Base-by-base conservation (phyloP, 2,888 invertebrate genomes). In the Cephus nigrinus region DNA sequence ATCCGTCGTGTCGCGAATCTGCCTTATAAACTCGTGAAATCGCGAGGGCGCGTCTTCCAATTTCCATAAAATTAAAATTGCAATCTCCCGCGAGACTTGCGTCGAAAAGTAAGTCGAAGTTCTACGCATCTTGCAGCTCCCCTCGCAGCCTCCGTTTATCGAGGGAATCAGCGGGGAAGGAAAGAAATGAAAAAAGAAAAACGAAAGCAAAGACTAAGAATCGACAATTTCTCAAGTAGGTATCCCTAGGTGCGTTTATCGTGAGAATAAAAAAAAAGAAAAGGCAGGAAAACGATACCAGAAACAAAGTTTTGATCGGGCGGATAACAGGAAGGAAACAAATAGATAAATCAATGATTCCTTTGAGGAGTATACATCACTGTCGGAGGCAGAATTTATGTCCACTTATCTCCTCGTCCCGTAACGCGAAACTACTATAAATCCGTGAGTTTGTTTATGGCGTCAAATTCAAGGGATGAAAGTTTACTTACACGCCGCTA, bases 391-490 rank as follows among this genome's bases (percentile, higher is more conserved):
- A 23, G 40, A 31, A 23, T 40, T 74, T 68, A 55, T 31, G 36
- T 32, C 36, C 68, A 36, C 33, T 33, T 55, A 71, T 78, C 78
- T 32, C n/a, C 75, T 69, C 73, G 73, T 68, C 68, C 69, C 12
- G 23, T 36, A 33, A 32, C 69, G 40, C 15, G 75, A 33, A 30
- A 78, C 33, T 31, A 30, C 74, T 79, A 80, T 84, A 84, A 85
- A 84, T 85, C 81, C 80, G 76, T 73, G 74, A 77, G 79, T 75
- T 68, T 68, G 33, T 74, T 34, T 34, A 74, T 74, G 31, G 36
- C 76, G 79, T 75, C 72, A 80, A 79, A 73, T 79, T 76, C 77
- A 76, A 36, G 80, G 80, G 78, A 82, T 75, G 79, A 76, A 81
- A 78, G 76, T 78, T 84, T 80, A 81, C 32, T 33, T 71, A 55